These are phyloP conservation scores for Lordiphosa collinella DNA, from an alignment of 1,140 invertebrate species.

Conservation along the genomic window DNA sequence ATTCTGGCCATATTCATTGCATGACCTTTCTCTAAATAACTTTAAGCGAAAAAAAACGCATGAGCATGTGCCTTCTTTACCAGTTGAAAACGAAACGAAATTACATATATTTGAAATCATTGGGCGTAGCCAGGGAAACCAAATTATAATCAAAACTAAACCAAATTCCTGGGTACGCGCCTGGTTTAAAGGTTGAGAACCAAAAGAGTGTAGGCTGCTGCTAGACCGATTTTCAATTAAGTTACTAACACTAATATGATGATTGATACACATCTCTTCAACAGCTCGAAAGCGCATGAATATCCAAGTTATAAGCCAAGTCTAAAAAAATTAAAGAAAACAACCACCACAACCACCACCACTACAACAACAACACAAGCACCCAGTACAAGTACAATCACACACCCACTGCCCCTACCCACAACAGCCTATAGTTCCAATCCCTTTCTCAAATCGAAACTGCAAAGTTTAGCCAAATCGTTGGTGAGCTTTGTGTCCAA, in stretches of 20 bases:
- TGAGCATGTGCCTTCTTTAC: conserved; percentile 28
- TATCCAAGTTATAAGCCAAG: conserved; percentile 62
- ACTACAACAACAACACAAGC: conserved; percentile 29
- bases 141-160: not conserved
- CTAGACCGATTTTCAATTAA: not conserved
- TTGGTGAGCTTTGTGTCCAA: conserved; percentile 36
- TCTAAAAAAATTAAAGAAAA: conserved; percentile 52
- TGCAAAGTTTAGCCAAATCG: conserved; percentile 47
- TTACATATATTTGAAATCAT: conserved; percentile 7
- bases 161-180: not conserved
- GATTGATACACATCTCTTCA: conserved; percentile 73
- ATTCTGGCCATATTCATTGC: conserved; percentile 14
- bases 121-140: no score
- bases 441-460: conserved; percentile 62
- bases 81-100: conserved; percentile 1
- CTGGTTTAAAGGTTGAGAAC: conserved; percentile 29
- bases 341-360: conserved; percentile 26
- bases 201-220: conserved; percentile 28
- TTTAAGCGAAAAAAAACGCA: conserved; percentile 18
- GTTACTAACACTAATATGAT: conserved; percentile 69
- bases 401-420: conserved; percentile 5
- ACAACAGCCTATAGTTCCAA: conserved; percentile 48
- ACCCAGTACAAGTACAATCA: conserved; percentile 39
- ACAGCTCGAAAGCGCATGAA: conserved; percentile 78
- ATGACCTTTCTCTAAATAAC: conserved; percentile 23